Evolutionary conservation across 64 coral and sea anemone genomes (phyloP), one percentile per base, ranked within the genome.

Genomic region (Stichodactyla helianthus): DNA sequence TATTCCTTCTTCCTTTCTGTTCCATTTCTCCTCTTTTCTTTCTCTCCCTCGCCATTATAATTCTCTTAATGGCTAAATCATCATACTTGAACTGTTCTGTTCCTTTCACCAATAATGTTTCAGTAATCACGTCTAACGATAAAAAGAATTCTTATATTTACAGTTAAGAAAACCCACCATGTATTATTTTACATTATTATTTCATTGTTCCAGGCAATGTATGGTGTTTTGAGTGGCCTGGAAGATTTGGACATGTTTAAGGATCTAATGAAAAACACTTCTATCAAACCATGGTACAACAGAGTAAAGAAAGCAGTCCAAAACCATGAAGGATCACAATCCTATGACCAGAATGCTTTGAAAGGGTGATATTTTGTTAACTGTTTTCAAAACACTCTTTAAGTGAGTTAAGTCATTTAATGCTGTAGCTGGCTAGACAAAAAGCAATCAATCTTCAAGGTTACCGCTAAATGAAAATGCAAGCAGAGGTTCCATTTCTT

Each of bases 211-310:
- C 22, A 99, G 97, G 93, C 97, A 6, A 88, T 99, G 77, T 99
- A 83, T 93, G 97, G 97, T 52, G 97, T 99, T 13, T 71, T 99
- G 51, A 89, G 93, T 86, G 97, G 97, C 0, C 68, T 99, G n/a
- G 97, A 99, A 88, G 93, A 90, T 6, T 64, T 99, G 54, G 90
- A 94, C 86, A 88, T 91, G 79, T 88, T 92, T 64, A 89, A 92
- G 59, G 93, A 99, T 53, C 63, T 99, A 26, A 93, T 95, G 93
- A 79, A 82, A 51, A 79, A 99, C 86, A 99, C 97, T 17, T 74
- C 88, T 27, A 91, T 99, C 9, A 95, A 92, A 76, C 97, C 93
- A 20, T 99, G 97, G 97, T 99, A 95, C 23, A 57, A 93, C 44
- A 71, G 97, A 12, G 93, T 99, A 16, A 99, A 95, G 86, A 65